Evolutionary conservation across 2,888 invertebrate species (phyloP).

Genomic region (Acheta domesticus): DNA sequence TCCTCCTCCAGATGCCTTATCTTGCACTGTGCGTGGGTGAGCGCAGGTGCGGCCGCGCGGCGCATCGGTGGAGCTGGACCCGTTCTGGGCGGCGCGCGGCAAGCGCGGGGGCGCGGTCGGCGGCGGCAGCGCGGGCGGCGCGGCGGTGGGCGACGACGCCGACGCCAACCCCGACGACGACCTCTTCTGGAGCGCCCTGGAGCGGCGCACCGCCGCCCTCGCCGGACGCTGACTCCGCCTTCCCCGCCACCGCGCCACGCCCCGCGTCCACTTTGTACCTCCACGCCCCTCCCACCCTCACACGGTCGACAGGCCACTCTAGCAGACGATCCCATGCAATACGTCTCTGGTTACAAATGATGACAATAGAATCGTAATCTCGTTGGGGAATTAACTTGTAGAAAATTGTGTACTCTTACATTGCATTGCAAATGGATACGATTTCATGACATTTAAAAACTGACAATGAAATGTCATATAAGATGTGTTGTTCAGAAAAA

Average conservation of each 20-base stretch:
- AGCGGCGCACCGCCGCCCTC: constrained; percentile 12
- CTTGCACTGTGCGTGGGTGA: not conserved
- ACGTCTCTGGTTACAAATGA: no score
- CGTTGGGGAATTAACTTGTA: no score
- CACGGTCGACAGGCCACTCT: no score
- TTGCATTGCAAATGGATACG: no score
- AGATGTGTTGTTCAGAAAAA: no score
- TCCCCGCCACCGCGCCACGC: not conserved
- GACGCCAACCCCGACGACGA: constrained; percentile 34
- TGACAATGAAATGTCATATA: no score
- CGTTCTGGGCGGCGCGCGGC: constrained; percentile 36
- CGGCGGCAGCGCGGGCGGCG: constrained; percentile 25
- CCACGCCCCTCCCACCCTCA: no score
- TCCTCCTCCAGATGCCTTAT: no score
- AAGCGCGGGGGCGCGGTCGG: constrained; percentile 20
- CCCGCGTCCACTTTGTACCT: not conserved
- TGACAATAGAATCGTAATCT: no score
- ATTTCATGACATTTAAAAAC: no score
- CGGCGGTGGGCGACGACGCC: constrained; percentile 21
- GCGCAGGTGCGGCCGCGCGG: constrained; percentile 19
- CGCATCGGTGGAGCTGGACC: constrained; percentile 19
- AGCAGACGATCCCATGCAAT: no score
- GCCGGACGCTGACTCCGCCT: not conserved
- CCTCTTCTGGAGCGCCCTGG: constrained; percentile 33
- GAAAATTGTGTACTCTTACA: no score